Evolutionary conservation across 2,888 invertebrate species (phyloP).

Genomic region (Frankliniella fusca): DNA sequence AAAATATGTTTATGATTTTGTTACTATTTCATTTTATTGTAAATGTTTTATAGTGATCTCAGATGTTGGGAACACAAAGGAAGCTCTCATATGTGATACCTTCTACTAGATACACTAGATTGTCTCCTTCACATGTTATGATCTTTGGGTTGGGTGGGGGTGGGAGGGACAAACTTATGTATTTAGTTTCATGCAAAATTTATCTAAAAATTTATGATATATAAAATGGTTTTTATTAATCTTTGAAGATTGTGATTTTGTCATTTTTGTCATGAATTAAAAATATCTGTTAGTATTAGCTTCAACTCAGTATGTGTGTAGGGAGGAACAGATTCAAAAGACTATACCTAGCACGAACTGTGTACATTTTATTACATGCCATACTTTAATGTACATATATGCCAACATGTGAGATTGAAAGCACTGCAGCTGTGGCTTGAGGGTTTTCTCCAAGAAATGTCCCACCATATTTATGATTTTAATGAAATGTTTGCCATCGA

Average conservation of each 20-base stretch:
- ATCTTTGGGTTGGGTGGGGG: not conserved
- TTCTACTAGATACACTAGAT: not conserved
- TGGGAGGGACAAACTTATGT: not conserved
- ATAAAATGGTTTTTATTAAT: not conserved
- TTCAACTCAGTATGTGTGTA: not conserved
- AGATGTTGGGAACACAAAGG: constrained; percentile 8
- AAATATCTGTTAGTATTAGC: too few species aligned
- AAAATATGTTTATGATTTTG: not conserved
- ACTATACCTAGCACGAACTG: too few species aligned
- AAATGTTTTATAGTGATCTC: constrained; percentile 15
- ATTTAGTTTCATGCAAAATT: not conserved
- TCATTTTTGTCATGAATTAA: too few species aligned
- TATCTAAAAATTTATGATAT: not conserved
- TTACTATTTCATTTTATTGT: constrained; percentile 17
- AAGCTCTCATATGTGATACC: constrained; percentile 22
- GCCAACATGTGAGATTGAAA: too few species aligned
- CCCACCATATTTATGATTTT: not conserved
- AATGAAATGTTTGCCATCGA: not conserved
- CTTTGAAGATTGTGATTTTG: too few species aligned
- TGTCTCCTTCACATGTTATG: not conserved
- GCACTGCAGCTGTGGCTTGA: too few species aligned
- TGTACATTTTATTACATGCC: too few species aligned
- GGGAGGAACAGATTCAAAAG: not conserved
- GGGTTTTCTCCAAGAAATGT: too few species aligned
- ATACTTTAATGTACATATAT: too few species aligned